phyloP scores from a whole-genome alignment of 2,113 vertebrate genomes.

The Pelecanoides urinatrix region DNA sequence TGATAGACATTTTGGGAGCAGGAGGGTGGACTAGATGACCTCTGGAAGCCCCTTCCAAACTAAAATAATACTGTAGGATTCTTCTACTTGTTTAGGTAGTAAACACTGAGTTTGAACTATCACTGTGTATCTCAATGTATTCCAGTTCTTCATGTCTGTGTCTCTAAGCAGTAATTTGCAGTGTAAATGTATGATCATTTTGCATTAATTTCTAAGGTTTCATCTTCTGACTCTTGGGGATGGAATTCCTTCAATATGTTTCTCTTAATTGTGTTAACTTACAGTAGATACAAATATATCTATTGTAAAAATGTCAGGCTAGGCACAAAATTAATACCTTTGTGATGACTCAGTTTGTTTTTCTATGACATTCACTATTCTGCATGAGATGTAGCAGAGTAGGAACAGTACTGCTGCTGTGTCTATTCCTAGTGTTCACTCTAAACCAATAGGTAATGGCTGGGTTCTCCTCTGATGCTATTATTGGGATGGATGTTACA shows the following conservation, averaged over 20 bases:
- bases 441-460: not conserved
- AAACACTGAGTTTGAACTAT: not conserved
- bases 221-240: not conserved
- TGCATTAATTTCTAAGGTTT: not conserved
- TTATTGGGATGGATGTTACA: not conserved
- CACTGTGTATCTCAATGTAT: not conserved
- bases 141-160: not conserved
- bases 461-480: not conserved
- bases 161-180: not conserved
- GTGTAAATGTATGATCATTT: not conserved
- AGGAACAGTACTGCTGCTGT: not conserved
- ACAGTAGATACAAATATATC: not conserved
- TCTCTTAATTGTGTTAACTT: not conserved
- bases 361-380: not conserved
- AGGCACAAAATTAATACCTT: not conserved
- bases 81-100: not conserved
- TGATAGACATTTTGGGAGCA: not conserved
- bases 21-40: not conserved
- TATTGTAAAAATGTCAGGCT: not conserved
- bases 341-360: not conserved
- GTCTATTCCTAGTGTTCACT: not conserved
- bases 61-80: not conserved
- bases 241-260: not conserved
- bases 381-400: not conserved
- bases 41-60: not conserved